Evolutionary conservation across 2,113 vertebrate genomes (phyloP), one percentile per base, ranked within the genome.

Genomic region (Peromyscus leucopus): DNA sequence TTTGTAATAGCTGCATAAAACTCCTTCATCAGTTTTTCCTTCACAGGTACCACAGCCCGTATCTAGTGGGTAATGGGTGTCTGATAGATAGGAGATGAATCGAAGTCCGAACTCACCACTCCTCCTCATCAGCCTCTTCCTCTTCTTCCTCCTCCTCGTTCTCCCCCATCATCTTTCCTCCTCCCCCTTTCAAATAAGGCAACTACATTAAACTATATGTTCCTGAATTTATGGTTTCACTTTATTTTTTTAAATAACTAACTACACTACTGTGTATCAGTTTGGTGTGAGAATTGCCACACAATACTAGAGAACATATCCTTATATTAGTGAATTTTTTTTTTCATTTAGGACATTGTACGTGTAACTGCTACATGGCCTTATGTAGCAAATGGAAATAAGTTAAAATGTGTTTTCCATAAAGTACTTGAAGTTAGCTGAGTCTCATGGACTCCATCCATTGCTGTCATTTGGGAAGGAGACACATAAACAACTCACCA

Each of bases 371-470:
- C 75, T 39, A 57, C 75, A 55, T 90, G 57, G 63, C 72, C 28
- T 36, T 89, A 42, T 8, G 21, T 65, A 67, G 90, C 79, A 86
- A 92, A 89, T 87, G 71, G 90, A 95, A 95, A 93, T 51, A 91
- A 79, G 39, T 91, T 61, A 59, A 90, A 71, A 80, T 91, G 10
- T 96, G 67, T 94, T 92, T 94, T 82, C 63, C 10, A 51, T 84
- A 90, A 94, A 93, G 76, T 92, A 69, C 74, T 92, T 96, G 85
- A 57, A 82, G 61, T 85, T 86, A 90, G 80, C 84, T 22, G 88
- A 65, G 94, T 36, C 89, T 87, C 72, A 24, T 72, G 85, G 86
- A 96, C 94, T 87, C 8, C 5, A 89, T 79, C 36, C 17, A 55
- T 72, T 48, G 31, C 75, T 96, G n/a, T 95, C 55, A 78, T 61